phyloP scores from a whole-genome alignment of 2,113 vertebrate genomes.

The Urocitellus parryii region DNA sequence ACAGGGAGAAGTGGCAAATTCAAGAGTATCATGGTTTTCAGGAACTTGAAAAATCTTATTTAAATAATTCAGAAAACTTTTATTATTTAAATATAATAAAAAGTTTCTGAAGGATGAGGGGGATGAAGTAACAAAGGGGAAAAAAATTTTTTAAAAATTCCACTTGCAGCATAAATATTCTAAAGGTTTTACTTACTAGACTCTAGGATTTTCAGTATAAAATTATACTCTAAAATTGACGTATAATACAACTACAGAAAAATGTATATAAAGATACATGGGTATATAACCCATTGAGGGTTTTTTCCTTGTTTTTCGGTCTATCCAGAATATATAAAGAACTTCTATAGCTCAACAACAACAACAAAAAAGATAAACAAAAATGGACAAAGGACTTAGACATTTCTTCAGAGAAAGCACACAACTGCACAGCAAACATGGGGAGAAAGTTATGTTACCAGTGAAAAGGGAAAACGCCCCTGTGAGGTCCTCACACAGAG shows the following conservation, averaged over 20 bases:
- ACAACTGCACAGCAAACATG: background rate
- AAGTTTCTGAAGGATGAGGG: background rate
- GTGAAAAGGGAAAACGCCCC: background rate
- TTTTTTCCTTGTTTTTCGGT: background rate
- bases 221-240: background rate
- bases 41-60: background rate
- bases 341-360: background rate
- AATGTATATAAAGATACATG: background rate
- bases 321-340: background rate
- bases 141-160: background rate
- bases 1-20: no score
- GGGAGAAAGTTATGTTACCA: background rate
- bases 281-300: background rate
- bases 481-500: background rate
- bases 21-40: background rate
- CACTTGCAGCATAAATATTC: background rate
- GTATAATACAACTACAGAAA: background rate
- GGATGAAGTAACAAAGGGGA: background rate
- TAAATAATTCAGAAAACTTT: background rate
- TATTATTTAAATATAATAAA: background rate
- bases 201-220: background rate
- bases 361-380: background rate
- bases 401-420: background rate
- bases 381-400: background rate
- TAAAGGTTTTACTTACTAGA: background rate